Conservation (phyloP, 64 coral and sea anemone genomes). For the Porites lutea region DNA sequence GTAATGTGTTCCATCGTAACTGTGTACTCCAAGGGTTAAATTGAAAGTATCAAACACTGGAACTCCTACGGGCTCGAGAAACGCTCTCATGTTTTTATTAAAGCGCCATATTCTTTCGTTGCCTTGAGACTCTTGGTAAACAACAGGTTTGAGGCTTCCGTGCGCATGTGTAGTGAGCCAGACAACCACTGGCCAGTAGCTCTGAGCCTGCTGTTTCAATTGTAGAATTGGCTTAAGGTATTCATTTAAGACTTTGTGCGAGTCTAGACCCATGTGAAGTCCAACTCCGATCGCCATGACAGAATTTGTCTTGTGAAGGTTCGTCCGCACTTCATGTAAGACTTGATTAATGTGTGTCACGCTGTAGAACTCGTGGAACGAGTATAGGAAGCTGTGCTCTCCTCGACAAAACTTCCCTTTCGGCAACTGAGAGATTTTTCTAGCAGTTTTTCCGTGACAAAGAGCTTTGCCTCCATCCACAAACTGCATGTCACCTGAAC, state of each 20-base stretch:
- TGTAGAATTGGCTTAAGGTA: conserved; percentile 68
- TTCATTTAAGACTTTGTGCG: neutral
- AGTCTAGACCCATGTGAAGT: conserved; percentile 45
- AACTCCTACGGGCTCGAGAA: conserved; percentile 45
- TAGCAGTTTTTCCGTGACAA: conserved; percentile 56
- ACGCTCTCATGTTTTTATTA: conserved; percentile 58
- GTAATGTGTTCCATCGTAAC: conserved; percentile 88
- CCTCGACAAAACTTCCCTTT: conserved; percentile 64
- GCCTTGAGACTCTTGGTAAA: conserved; percentile 38
- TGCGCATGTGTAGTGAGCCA: conserved; percentile 83
- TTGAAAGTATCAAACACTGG: conserved; percentile 71
- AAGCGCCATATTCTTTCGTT: conserved; percentile 46
- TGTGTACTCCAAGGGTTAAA: conserved; percentile 73
- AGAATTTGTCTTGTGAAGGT: conserved; percentile 52
- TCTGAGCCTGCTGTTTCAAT: conserved; percentile 13
- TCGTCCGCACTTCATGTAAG: conserved; percentile 15
- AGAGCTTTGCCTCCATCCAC: conserved; percentile 65
- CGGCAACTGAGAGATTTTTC: conserved; percentile 1
- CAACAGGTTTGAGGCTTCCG: conserved; percentile 67
- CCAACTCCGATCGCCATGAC: conserved; percentile 72
- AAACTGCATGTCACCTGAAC: conserved; percentile 84
- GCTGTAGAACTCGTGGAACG: conserved; percentile 63
- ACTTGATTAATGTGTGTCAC: conserved; percentile 10
- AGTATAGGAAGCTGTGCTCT: conserved; percentile 24
- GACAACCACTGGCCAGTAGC: conserved; percentile 65